A percentile compares a stretch with the other conserved stretches of the same genome.
Evolutionary conservation across 2,888 invertebrate genomes (phyloP).

Genomic region (Troglohyphantes excavatus): DNA sequence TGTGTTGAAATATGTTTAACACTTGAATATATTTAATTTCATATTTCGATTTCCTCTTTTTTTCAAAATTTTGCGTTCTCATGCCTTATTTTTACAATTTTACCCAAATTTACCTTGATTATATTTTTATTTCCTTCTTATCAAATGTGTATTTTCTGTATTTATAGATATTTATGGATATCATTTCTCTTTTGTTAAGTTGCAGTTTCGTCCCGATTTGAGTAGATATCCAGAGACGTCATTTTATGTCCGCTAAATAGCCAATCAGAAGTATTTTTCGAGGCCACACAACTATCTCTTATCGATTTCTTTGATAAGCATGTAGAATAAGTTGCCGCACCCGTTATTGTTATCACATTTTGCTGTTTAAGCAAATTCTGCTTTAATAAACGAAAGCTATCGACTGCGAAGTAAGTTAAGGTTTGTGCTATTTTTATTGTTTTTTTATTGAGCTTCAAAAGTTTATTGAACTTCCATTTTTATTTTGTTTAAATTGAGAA

Average conservation of each 20-base stretch:
- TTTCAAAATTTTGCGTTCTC: too few species aligned
- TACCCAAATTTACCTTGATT: not conserved
- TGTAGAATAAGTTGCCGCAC: conserved; percentile 32
- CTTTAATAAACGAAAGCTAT: not conserved
- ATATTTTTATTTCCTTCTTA: conserved; percentile 8
- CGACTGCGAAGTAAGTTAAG: not conserved
- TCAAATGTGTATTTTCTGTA: not conserved
- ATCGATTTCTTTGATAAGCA: conserved; percentile 13
- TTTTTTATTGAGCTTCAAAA: not conserved
- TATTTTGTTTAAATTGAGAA: not conserved
- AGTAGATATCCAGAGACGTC: not conserved
- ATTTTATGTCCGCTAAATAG: not conserved
- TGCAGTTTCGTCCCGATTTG: conserved; percentile 35
- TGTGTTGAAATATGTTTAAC: too few species aligned
- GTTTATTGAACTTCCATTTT: not conserved
- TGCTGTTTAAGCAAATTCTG: conserved; percentile 1
- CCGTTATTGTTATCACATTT: conserved; percentile 19
- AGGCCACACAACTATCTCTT: conserved; percentile 43
- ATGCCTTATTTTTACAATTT: not conserved
- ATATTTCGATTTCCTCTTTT: too few species aligned
- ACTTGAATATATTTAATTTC: too few species aligned
- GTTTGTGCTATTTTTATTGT: not conserved
- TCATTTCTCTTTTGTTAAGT: not conserved
- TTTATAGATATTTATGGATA: not conserved
- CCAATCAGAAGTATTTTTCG: conserved; percentile 20